Conservation (phyloP, 2,888 invertebrate species). For the Ochropleura plecta region DNA sequence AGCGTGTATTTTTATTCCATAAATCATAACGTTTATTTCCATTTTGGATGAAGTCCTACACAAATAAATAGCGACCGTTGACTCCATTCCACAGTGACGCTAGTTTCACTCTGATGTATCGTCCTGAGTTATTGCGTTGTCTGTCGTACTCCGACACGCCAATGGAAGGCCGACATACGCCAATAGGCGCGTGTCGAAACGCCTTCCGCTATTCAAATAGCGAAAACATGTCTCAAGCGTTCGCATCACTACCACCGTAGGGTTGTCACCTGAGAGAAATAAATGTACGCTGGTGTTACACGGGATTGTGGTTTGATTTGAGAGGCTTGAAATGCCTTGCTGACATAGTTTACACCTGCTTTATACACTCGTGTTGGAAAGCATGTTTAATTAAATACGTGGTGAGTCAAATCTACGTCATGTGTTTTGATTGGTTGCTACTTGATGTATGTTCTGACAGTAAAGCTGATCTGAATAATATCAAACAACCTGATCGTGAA, state of each 20-base stretch:
- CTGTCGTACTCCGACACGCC: conserved; percentile 54
- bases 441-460: background rate
- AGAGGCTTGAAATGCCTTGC: background rate
- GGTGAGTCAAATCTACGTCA: background rate
- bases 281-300: conserved; percentile 13
- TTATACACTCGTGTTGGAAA: background rate
- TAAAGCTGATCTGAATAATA: background rate
- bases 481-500: too few relatives aligned
- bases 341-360: background rate
- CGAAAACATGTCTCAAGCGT: conserved; percentile 58
- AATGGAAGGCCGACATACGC: conserved; percentile 64
- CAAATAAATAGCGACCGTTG: conserved; percentile 15
- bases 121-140: conserved; percentile 62
- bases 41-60: background rate
- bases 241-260: conserved; percentile 36
- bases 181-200: conserved; percentile 66
- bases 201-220: conserved; percentile 66
- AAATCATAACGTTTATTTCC: too few relatives aligned
- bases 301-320: conserved; percentile 36
- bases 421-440: background rate
- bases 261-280: conserved; percentile 27
- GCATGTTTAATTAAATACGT: conserved; percentile 7
- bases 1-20: too few relatives aligned
- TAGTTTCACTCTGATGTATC: conserved; percentile 46
- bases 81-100: conserved; percentile 39